Base-by-base conservation (phyloP, 2,888 invertebrate species). In the Kuschelorhynchus macadamiae region DNA sequence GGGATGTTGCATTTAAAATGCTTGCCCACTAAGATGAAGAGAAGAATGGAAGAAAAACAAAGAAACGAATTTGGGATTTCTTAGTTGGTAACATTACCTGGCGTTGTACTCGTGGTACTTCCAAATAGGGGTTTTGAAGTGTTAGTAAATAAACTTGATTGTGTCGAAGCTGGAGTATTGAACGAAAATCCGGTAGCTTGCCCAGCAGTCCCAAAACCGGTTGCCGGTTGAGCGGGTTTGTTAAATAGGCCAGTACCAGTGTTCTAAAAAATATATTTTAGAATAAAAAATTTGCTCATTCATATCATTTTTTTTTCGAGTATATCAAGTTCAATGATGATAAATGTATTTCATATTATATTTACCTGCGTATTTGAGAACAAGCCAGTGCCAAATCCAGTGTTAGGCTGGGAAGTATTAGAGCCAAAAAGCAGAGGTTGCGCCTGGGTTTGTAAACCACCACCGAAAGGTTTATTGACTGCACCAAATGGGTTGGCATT, bases 401-500 rank as follows among this genome's bases (percentile, higher is more conserved):
- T 85, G 1, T 83, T 81, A n/a, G 75, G 72, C 44, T 75, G 75
- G 1, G 77, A 71, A 8, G 81, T 78, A 3, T 85, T 73, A 7
- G 85, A 72, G 9, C 83, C 83, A 74, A 85, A 84, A 12, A 66
- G 32, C 12, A 65, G 25, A 1, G 69, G 56, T 42, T 80, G 76
- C 4, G 77, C 74, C 55, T 74, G 76, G 30, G 77, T 74, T 39
- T 76, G 70, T 36, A 41, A 20, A 0, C 84, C 79, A 0, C 84
- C 77, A 0, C 87, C 87, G 64, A 88, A 88, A 0, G 88, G 85
- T 76, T 88, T 87, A 64, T 81, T 81, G 0, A 85, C 84, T 56
- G 82, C 78, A 11, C 86, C 86, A 69, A 79, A 79, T 5, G 76
- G 76, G 68, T 77, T 78, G 4, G 76, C 72, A 83, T 68, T 83